These are phyloP conservation scores for Sycophila texana DNA, from an alignment of 2,888 invertebrate genomes.

Conservation along the genomic window DNA sequence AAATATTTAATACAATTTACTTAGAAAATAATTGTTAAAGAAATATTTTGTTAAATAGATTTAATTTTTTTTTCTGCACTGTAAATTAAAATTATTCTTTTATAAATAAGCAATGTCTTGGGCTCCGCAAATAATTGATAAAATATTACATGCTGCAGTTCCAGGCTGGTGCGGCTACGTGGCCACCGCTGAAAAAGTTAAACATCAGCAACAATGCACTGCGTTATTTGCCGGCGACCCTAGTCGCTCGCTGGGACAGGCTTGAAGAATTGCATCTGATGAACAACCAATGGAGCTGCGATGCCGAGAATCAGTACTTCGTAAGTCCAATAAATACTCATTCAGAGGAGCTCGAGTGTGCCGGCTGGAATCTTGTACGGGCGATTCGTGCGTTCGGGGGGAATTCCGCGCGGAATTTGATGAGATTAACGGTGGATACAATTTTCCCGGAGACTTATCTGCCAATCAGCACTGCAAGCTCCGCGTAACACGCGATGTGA, in stretches of 20 bases:
- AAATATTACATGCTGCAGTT: conserved; percentile 6
- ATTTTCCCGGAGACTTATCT: too few relatives aligned
- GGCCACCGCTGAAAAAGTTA: conserved; percentile 83
- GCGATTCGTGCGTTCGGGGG: too few relatives aligned
- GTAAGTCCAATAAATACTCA: conserved; percentile 71
- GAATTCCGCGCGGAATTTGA: too few relatives aligned
- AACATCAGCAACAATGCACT: conserved; percentile 85
- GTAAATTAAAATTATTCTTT: too few relatives aligned
- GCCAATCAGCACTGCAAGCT: too few relatives aligned
- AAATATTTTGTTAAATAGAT: too few relatives aligned
- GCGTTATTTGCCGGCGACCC: conserved; percentile 80
- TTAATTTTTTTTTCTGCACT: too few relatives aligned
- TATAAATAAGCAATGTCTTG: too few relatives aligned
- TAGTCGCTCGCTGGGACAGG: conserved; percentile 84
- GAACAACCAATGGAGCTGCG: conserved; percentile 87
- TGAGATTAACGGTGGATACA: too few relatives aligned
- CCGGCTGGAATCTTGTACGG: too few relatives aligned
- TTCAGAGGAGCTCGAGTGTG: background rate
- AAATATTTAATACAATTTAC: background rate
- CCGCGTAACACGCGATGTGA: too few relatives aligned
- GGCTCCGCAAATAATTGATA: too few relatives aligned
- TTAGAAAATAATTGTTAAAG: background rate
- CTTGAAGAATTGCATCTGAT: conserved; percentile 82
- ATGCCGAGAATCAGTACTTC: conserved; percentile 88
- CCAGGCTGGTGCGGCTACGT: conserved; percentile 68